A percentile compares a stretch with the other conserved stretches of the same genome.
phyloP scores from a whole-genome alignment of 2,113 vertebrate genomes.

The human (Homo sapiens) region DNA sequence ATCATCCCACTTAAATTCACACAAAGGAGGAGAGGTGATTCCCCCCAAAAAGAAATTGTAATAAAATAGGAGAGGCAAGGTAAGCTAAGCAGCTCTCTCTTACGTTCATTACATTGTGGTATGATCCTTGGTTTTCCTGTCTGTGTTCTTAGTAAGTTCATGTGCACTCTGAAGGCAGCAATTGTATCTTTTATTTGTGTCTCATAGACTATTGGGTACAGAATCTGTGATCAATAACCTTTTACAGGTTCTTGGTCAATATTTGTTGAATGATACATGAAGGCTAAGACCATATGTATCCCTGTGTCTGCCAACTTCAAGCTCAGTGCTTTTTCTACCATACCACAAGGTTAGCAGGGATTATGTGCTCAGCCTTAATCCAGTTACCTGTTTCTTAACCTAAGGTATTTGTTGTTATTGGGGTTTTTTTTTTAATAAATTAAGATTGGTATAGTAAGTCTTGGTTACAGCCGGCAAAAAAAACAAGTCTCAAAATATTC shows the following conservation, averaged over 20 bases:
- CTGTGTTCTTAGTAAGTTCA: background rate
- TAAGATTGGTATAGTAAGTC: background rate
- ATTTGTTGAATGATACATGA: background rate
- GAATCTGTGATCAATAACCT: background rate
- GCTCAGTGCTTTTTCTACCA: background rate
- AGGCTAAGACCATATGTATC: background rate
- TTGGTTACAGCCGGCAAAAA: background rate
- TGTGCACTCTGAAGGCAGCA: background rate
- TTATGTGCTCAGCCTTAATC: background rate
- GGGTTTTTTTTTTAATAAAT: slow-evolving; percentile 44
- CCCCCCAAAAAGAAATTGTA: background rate
- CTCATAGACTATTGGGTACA: background rate
- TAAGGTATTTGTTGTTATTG: background rate
- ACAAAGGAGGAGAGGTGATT: background rate
- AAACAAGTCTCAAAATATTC: background rate
- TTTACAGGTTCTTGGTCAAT: background rate
- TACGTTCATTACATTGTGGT: background rate
- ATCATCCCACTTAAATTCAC: background rate
- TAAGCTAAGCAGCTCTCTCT: background rate
- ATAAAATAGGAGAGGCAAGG: background rate
- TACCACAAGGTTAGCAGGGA: background rate
- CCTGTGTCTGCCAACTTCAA: background rate
- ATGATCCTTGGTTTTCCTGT: background rate
- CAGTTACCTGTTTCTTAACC: background rate
- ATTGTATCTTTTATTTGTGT: background rate